Percentiles rank a stretch among this genome's conserved stretches.
Conservation (phyloP, 2,113 vertebrate genomes). For the human region GRCh38 chr18:34369001-34369500, state of each 20-base stretch:
- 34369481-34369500: not conserved
- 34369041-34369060: not conserved
- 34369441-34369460: not conserved
- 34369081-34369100: not conserved
- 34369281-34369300: not conserved
- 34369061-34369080: not conserved
- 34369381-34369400: not conserved
- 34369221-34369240: not conserved
- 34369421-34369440: not conserved
- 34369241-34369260: not conserved
- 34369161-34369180: not conserved
- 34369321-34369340: not conserved
- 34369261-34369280: not conserved
- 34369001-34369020: not conserved
- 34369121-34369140: not conserved
- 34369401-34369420: not conserved
- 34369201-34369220: not conserved
- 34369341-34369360: not conserved
- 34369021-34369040: not conserved
- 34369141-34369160: constrained; percentile 15
- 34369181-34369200: not conserved
- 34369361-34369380: not conserved
- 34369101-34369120: not conserved
- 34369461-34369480: not conserved
- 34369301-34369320: not conserved